Percentiles rank a stretch among this genome's conserved stretches.
These are phyloP conservation scores for Muscicapa striata DNA, from an alignment of 2,797 vertebrate genomes.

Conservation along the genomic window DNA sequence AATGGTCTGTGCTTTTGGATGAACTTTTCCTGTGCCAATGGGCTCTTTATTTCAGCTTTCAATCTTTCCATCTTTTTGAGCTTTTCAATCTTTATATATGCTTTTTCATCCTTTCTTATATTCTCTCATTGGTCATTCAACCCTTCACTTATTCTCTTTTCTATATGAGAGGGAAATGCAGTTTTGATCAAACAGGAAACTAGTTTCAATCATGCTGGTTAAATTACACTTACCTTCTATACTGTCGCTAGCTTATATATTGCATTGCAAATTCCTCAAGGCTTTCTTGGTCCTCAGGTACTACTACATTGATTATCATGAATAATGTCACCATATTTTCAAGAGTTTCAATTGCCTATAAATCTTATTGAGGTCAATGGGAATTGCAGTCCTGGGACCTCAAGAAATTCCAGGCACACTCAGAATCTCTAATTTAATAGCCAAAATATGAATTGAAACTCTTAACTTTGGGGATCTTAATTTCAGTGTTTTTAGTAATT, in stretches of 20 bases:
- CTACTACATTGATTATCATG: neutral
- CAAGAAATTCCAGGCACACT: neutral
- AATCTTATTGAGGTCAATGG: neutral
- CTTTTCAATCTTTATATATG: neutral
- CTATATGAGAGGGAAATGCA: neutral
- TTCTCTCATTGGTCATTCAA: neutral
- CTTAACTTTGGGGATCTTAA: neutral
- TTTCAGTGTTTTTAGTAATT: neutral
- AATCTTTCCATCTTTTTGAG: neutral
- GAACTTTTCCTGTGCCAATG: neutral
- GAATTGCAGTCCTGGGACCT: neutral
- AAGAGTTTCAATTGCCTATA: neutral
- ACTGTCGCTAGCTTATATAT: neutral
- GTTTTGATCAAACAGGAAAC: neutral
- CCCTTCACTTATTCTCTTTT: neutral
- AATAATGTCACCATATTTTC: neutral
- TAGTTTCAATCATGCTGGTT: neutral
- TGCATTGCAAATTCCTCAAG: neutral
- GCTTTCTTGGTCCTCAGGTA: neutral
- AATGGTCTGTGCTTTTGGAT: neutral
- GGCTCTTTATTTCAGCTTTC: neutral
- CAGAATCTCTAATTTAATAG: neutral
- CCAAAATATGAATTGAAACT: neutral
- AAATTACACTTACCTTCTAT: neutral
- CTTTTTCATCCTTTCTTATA: neutral